phyloP scores from a whole-genome alignment of 2,888 invertebrate genomes.

The Didymodactylos carnosus region DNA sequence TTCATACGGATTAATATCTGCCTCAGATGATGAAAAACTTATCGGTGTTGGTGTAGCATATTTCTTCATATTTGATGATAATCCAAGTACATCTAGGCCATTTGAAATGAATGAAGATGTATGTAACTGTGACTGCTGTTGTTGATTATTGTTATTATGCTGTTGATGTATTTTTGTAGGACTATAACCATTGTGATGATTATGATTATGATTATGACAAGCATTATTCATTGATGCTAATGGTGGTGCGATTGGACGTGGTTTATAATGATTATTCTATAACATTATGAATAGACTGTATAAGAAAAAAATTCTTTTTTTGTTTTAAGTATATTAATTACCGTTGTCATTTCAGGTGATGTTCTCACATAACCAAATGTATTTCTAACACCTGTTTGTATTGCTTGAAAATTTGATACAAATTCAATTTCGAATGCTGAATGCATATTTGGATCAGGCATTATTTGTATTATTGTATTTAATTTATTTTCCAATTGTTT shows the following conservation, averaged over 20 bases:
- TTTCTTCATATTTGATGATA: not conserved
- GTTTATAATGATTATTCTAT: not conserved
- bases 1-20: not conserved
- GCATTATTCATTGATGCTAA: too few species aligned
- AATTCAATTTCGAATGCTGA: slow-evolving; percentile 56
- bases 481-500: slow-evolving; percentile 75
- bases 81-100: not conserved
- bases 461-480: slow-evolving; percentile 56
- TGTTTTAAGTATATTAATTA: not conserved
- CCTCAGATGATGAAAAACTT: not conserved
- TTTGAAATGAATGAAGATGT: too few species aligned
- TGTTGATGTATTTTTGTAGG: not conserved
- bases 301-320: not conserved
- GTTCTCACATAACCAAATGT: slow-evolving; percentile 77
- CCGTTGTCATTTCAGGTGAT: not conserved
- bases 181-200: not conserved
- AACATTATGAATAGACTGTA: not conserved
- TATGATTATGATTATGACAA: not conserved
- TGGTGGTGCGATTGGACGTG: not conserved
- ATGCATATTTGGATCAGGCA: slow-evolving; percentile 53
- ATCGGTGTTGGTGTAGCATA: slow-evolving; percentile 2
- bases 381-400: slow-evolving; percentile 51
- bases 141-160: not conserved
- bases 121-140: not conserved
- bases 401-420: slow-evolving; percentile 80